Evolutionary conservation across 2,113 vertebrate species (phyloP).

Genomic region (Sisor rabdophorus): DNA sequence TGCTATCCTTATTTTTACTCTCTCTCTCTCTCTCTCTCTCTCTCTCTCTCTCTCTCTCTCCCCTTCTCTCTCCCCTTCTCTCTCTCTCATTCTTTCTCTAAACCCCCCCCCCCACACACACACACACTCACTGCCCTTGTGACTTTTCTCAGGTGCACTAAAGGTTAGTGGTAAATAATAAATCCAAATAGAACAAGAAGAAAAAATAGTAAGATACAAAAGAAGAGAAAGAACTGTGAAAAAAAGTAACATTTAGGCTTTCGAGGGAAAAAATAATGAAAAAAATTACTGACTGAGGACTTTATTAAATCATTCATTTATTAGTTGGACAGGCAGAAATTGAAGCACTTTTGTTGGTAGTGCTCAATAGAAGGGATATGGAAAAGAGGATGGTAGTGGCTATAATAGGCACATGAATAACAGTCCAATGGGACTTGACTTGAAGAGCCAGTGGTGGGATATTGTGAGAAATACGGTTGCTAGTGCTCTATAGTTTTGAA

Average conservation of each 20-base stretch:
- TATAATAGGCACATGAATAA: slow-evolving; percentile 17
- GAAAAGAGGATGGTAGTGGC: slow-evolving; percentile 39
- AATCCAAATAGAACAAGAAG: no score
- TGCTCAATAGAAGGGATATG: slow-evolving; percentile 45
- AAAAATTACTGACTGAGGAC: slow-evolving; percentile 46
- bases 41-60: neutral
- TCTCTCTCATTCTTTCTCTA: neutral
- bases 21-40: neutral
- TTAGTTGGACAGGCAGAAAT: slow-evolving; percentile 62
- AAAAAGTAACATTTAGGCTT: slow-evolving; percentile 51
- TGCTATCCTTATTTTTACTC: no score
- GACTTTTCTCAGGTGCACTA: slow-evolving; percentile 54
- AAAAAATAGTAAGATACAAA: neutral
- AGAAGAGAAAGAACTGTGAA: slow-evolving; percentile 31
- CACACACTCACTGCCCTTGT: neutral
- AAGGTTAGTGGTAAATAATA: slow-evolving; percentile 60
- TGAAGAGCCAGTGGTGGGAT: slow-evolving; percentile 28
- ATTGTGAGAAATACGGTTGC: slow-evolving; percentile 51
- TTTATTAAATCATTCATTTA: slow-evolving; percentile 61
- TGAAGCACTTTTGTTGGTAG: slow-evolving; percentile 43
- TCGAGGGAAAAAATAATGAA: slow-evolving; percentile 43
- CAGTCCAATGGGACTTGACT: neutral
- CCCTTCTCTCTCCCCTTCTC: neutral
- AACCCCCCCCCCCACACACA: no score
- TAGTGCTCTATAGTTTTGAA: no score